phyloP scores from a whole-genome alignment of 1,140 invertebrate species.

The Hyposmocoma kahamanoa region DNA sequence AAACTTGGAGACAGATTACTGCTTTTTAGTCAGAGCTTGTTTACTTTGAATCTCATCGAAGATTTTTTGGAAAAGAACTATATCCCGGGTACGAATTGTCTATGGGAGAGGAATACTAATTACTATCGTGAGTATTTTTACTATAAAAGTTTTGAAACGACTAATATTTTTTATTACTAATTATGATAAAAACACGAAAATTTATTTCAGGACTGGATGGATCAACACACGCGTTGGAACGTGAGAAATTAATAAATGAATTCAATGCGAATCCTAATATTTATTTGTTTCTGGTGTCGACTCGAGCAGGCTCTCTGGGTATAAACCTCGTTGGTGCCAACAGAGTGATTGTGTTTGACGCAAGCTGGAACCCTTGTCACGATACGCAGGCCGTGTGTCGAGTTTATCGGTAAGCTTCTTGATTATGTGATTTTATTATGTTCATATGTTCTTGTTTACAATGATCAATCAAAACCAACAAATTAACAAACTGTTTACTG shows the following conservation, averaged over 20 bases:
- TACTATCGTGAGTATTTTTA: slow-evolving; percentile 88
- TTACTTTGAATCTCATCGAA: slow-evolving; percentile 98
- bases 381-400: slow-evolving; percentile 98
- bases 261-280: slow-evolving; percentile 95
- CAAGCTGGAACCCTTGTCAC: slow-evolving; percentile 99
- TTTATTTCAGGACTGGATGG: slow-evolving; percentile 87
- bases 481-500: too few relatives aligned
- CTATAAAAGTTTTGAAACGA: background rate
- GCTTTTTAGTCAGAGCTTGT: slow-evolving; percentile 97
- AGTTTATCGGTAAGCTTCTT: slow-evolving; percentile 86
- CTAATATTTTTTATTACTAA: background rate
- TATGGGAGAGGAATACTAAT: slow-evolving; percentile 90
- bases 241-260: slow-evolving; percentile 97
- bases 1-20: slow-evolving; percentile 91
- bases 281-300: slow-evolving; percentile 96
- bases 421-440: too few relatives aligned
- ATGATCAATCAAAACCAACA: background rate
- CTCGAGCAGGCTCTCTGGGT: slow-evolving; percentile 95
- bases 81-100: slow-evolving; percentile 83
- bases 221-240: slow-evolving; percentile 92
- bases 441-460: background rate
- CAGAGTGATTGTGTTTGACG: slow-evolving; percentile 97
- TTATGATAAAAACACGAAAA: background rate
- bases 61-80: slow-evolving; percentile 89
- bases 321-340: slow-evolving; percentile 99